A percentile compares a stretch with the other conserved stretches of the same genome.
phyloP scores from a whole-genome alignment of 2,113 vertebrate species.

The Crotalus helleri region DNA sequence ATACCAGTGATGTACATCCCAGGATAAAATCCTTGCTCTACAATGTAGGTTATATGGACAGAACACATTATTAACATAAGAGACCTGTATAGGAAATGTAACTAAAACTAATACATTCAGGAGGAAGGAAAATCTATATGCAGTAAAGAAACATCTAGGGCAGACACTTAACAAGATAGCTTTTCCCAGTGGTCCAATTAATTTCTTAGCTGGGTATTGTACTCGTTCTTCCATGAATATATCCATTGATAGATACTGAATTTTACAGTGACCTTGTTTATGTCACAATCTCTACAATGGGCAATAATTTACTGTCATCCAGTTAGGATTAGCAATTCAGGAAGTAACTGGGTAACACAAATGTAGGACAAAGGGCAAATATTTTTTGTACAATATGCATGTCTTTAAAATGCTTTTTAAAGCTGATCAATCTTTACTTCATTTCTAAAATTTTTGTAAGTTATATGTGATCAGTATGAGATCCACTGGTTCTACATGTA shows the following conservation, averaged over 20 bases:
- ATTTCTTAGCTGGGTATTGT: neutral
- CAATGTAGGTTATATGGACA: neutral
- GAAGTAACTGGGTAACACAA: neutral
- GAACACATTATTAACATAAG: constrained; percentile 37
- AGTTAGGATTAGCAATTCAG: constrained; percentile 22
- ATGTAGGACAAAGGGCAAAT: constrained; percentile 13
- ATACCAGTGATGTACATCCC: constrained; percentile 1
- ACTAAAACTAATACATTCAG: constrained; percentile 7
- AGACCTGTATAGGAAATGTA: constrained; percentile 20
- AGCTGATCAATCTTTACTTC: constrained; percentile 8
- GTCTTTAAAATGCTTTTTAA: neutral
- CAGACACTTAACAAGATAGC: constrained; percentile 32
- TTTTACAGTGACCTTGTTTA: constrained; percentile 45
- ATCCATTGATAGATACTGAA: constrained; percentile 11
- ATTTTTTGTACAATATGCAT: neutral
- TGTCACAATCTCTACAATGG: constrained; percentile 27
- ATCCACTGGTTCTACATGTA: constrained; percentile 37
- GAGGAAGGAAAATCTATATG: constrained; percentile 22
- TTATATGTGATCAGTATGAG: constrained; percentile 36
- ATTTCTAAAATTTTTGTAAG: constrained; percentile 18
- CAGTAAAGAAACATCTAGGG: constrained; percentile 14
- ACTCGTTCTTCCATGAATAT: constrained; percentile 16
- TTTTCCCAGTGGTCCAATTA: constrained; percentile 54
- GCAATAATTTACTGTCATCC: constrained; percentile 24
- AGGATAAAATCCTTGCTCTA: constrained; percentile 18